phyloP scores from a whole-genome alignment of 1,140 invertebrate species.

The Drosophila quadrilineata region DNA sequence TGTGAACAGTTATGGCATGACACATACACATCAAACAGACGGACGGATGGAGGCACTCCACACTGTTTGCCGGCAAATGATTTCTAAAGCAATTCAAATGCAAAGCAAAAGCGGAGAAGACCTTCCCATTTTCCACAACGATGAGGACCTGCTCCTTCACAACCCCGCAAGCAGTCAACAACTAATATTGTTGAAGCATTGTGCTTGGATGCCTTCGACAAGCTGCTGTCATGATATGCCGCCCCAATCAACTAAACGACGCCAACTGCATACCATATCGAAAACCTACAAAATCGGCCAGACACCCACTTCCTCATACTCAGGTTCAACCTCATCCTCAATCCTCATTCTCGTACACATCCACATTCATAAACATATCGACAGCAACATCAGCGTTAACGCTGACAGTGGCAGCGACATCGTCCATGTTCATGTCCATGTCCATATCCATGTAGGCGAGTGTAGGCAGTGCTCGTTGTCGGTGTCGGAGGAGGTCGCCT shows the following conservation, averaged over 20 bases:
- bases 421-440: conserved; percentile 3
- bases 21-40: conserved; percentile 39
- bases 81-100: conserved; percentile 57
- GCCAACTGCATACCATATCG: background rate
- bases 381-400: conserved; percentile 16
- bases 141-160: too few relatives aligned
- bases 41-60: conserved; percentile 45
- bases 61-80: conserved; percentile 58
- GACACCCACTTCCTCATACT: conserved; percentile 20
- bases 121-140: background rate
- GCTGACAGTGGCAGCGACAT: conserved; percentile 12
- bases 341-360: too few relatives aligned
- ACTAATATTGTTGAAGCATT: conserved; percentile 56
- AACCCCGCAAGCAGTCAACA: conserved; percentile 24
- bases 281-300: conserved; percentile 6
- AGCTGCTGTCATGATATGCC: conserved; percentile 53
- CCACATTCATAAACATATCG: too few relatives aligned
- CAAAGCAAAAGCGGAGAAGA: conserved; percentile 25
- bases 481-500: background rate
- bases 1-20: conserved; percentile 25
- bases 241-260: background rate
- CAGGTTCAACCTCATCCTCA: background rate
- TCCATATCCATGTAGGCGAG: conserved; percentile 17
- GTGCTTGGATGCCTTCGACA: conserved; percentile 54
- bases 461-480: conserved; percentile 2